Base-by-base conservation (phyloP, 2,888 invertebrate species). In the Scaptomyza polygonia region DNA sequence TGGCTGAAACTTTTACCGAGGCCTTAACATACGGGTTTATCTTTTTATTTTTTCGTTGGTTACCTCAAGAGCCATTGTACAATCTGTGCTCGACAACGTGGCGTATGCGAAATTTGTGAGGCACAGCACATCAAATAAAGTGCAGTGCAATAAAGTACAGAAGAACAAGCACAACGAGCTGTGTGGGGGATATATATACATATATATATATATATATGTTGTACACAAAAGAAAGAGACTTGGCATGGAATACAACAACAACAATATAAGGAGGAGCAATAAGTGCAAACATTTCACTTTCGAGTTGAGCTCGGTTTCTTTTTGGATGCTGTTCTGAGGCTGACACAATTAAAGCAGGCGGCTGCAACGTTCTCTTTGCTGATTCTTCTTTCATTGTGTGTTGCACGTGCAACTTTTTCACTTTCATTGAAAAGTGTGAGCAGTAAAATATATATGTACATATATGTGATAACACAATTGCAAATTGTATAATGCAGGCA, bases 41-140 rank as follows among this genome's bases (percentile, higher is more conserved):
- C 25, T 8, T 2, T 11, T 48, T 45, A 49, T 49, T 18, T 52
- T 57, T 52, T 52, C 67, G 36, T 55, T 39, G 16, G 16, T 39
- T 39, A 39, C 39, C 16, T 39, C 16, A 39, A 39, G 43, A 56
- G 71, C 14, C 25, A 34, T 42, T 18, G 54, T 11, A 21, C 48
- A 71, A 61, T 58, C 59, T 18, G 49, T 54, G 63, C 39, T 36
- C 39, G 44, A 49, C 45, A 61, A 61, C 59, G 51, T 54, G 62
- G 62, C 76, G 76, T 79, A 76, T 75, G 75, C 70, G 76, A 75
- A 79, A 76, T 76, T 79, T 79, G 66, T 32, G 53, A 62, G 79
- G 66, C 77, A 72, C 70, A 75, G 70, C 76, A 79, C 66, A 79
- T 79, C 57, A 79, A 75, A 75, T 75, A 79, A 75, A 75, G 74